phyloP scores from a whole-genome alignment of 2,888 invertebrate genomes.

The Ophion ellenae region DNA sequence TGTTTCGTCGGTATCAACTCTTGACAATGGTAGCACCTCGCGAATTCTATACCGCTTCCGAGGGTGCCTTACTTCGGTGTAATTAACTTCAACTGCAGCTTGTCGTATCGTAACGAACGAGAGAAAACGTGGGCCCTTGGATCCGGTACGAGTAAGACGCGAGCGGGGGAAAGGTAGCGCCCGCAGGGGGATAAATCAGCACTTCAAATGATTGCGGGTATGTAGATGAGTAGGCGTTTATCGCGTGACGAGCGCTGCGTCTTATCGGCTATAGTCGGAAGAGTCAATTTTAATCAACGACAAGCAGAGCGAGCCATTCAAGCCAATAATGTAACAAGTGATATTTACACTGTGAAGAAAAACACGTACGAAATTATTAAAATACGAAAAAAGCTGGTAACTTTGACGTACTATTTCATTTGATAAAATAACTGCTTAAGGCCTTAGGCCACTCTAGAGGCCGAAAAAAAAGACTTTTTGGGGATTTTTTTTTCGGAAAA shows the following conservation, averaged over 20 bases:
- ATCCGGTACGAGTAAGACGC: slow-evolving; percentile 37
- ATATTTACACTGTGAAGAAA: too few species aligned
- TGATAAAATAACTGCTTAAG: too few species aligned
- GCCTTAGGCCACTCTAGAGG: too few species aligned
- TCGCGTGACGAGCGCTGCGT: slow-evolving; percentile 17
- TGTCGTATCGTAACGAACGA: slow-evolving; percentile 60
- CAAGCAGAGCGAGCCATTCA: not conserved
- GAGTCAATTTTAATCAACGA: slow-evolving; percentile 2
- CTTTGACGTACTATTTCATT: too few species aligned
- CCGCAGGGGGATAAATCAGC: slow-evolving; percentile 42
- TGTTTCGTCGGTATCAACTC: slow-evolving; percentile 52
- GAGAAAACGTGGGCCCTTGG: slow-evolving; percentile 45
- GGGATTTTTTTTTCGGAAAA: too few species aligned
- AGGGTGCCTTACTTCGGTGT: slow-evolving; percentile 41
- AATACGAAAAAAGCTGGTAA: too few species aligned
- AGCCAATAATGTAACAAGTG: too few species aligned
- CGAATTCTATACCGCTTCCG: slow-evolving; percentile 25
- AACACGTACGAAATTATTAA: too few species aligned
- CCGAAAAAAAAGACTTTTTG: too few species aligned
- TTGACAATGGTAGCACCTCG: slow-evolving; percentile 48
- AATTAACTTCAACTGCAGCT: slow-evolving; percentile 64
- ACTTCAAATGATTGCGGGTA: slow-evolving; percentile 44
- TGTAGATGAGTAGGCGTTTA: slow-evolving; percentile 4
- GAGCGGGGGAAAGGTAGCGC: slow-evolving; percentile 38
- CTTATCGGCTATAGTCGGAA: not conserved